Base-by-base conservation (phyloP, 2,888 invertebrate genomes). In the Campoplex capitator region DNA sequence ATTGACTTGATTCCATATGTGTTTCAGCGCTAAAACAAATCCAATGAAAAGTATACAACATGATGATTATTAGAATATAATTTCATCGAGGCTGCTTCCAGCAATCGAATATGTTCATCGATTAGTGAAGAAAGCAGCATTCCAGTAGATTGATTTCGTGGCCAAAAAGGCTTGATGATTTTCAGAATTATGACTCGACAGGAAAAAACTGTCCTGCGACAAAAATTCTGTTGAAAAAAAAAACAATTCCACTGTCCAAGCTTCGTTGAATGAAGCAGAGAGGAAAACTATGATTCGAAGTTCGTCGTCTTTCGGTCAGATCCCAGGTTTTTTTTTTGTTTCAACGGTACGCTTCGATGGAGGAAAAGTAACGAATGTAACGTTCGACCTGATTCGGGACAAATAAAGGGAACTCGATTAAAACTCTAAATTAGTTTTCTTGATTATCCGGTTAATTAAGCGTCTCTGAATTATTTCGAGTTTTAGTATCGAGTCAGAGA, bases 401-500 rank as follows among this genome's bases (percentile, higher is more conserved):
- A 32, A 32, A 18, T n/a, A 51, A 45, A 62, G n/a, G 51, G 45
- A 77, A 77, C 76, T 67, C 38, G 48, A 65, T 65, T 35, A 51
- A 13, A 65, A 77, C 65, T 51, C 51, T 67, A 48, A 77, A 65
- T 51, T 13, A 48, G 48, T 35, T 77, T 77, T 16, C 18, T 28
- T 48, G 35, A 16, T 65, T 51, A 32, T 75, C 23, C 51, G 76
- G 51, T 77, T 77, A 32, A 77, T 65, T 51, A 77, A 67, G 32
- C 35, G 48, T 35, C 42, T 16, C 51, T 11, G 62, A 51, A 48
- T 77, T 18, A 65, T 67, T 65, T 65, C 16, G 7, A 51, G 48
- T 48, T 16, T 0, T 9, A 35, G 35, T 11, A 51, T 32, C 28
- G 32, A 45, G 75, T 9, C 58, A 3, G 0, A 58, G 0, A 58